These are phyloP conservation scores for Sitophilus oryzae DNA, from an alignment of 1,140 invertebrate species.

Conservation along the genomic window DNA sequence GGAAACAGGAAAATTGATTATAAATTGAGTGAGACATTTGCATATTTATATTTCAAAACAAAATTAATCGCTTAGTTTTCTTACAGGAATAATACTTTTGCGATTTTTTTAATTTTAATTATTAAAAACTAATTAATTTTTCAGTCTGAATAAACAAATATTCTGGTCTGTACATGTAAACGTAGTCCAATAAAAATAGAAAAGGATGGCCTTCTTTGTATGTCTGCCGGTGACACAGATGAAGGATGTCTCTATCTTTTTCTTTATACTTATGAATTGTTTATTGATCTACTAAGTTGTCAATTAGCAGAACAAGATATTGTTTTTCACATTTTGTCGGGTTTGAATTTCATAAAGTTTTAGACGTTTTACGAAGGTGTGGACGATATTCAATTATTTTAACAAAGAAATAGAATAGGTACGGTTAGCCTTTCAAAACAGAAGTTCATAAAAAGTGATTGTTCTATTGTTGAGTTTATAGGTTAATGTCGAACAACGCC, in stretches of 20 bases:
- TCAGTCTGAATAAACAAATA: no score
- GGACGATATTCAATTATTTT: slow-evolving; percentile 16
- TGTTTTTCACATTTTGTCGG: slow-evolving; percentile 4
- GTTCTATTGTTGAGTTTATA: slow-evolving; percentile 21
- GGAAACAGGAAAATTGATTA: no score
- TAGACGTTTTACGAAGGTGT: no score
- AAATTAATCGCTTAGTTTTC: no score
- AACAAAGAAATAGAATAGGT: slow-evolving; percentile 18
- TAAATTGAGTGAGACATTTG: no score
- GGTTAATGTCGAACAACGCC: slow-evolving; percentile 27
- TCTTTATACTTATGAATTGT: slow-evolving; percentile 1
- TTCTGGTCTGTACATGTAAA: not conserved
- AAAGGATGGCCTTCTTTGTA: not conserved
- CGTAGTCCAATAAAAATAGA: not conserved
- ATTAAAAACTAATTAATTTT: no score
- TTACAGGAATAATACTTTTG: no score
- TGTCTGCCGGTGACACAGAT: not conserved
- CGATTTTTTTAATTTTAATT: no score
- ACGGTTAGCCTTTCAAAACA: slow-evolving; percentile 10
- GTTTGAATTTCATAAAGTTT: slow-evolving; percentile 4
- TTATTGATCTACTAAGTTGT: not conserved
- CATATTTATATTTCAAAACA: no score
- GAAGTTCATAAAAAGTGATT: slow-evolving; percentile 16
- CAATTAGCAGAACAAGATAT: slow-evolving; percentile 1
- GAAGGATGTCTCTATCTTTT: no score